Evolutionary conservation across 2,797 vertebrate genomes (phyloP).

Genomic region (Etheostoma perlongum): DNA sequence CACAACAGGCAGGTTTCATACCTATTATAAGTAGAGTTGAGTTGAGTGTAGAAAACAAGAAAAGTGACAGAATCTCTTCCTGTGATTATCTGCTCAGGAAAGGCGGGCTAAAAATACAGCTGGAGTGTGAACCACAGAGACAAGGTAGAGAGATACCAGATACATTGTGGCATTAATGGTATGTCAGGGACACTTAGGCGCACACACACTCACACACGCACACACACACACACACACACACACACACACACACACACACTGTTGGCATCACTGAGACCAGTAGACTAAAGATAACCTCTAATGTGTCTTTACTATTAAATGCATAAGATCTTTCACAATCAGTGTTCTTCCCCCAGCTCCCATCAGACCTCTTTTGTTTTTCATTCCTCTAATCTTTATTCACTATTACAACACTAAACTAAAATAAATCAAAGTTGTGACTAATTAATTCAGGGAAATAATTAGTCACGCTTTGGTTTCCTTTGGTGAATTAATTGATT

Average conservation of each 20-base stretch:
- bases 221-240: conserved; percentile 23
- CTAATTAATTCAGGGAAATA: background rate
- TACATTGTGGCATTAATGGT: conserved; percentile 63
- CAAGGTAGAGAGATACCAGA: conserved; percentile 80
- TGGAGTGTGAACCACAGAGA: conserved; percentile 73
- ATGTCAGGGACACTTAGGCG: conserved; percentile 73
- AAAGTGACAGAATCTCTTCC: conserved; percentile 63
- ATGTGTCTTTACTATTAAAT: conserved; percentile 48
- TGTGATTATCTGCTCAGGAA: conserved; percentile 73
- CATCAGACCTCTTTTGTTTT: conserved; percentile 7
- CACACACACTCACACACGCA: conserved; percentile 30
- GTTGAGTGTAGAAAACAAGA: conserved; percentile 53
- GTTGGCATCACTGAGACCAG: conserved; percentile 38
- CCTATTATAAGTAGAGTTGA: conserved; percentile 41
- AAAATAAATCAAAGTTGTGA: conserved; percentile 20
- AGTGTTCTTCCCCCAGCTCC: conserved; percentile 19
- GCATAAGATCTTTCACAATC: conserved; percentile 37
- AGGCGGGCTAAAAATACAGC: conserved; percentile 85
- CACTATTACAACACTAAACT: background rate
- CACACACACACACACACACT: conserved; percentile 14
- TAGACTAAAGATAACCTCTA: conserved; percentile 69
- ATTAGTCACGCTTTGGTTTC: background rate
- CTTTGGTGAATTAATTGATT: background rate
- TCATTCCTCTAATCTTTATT: conserved; percentile 2
- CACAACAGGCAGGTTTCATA: conserved; percentile 29